Evolutionary conservation across 2,113 vertebrate genomes (phyloP), one percentile per base, ranked within the genome.

Genomic region (Illadopsis cleaveri): DNA sequence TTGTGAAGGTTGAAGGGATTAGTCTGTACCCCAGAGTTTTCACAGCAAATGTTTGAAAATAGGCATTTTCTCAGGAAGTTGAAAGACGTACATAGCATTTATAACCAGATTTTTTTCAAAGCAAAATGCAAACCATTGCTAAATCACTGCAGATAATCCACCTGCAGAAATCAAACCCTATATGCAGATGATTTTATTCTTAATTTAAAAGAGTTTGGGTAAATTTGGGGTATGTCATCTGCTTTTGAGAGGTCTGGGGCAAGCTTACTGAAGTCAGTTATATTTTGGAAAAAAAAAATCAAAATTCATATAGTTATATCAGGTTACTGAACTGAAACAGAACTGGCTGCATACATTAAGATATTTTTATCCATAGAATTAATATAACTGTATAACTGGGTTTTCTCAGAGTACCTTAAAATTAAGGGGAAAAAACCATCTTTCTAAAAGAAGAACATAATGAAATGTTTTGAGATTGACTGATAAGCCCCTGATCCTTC

Each of bases 301-400:
- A 54, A 70, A 82, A 95, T 82, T 69, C 27, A 38, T 50, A 28
- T 0, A 87, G 61, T 76, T 31, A 45, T 28, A 72, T 18, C 24
- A 94, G 37, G 25, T 82, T 91, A 87, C 50, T 91, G 87, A 95
- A 90, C 81, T 87, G 94, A 91, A 93, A 90, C 45, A 61, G 84
- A 93, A 85, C 23, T 85, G 73, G 47, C 70, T 94, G 64, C 38
- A 66, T 40, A 58, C 5, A 70, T 82, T 27, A 56, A 82, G 27
- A 20, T 86, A 85, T 66, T 88, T 90, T 82, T 80, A 72, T 25
- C 61, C 17, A 47, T 4, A 45, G 40, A 64, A 61, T 53, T 65
- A 83, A 42, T 80, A 13, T 20, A 82, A 79, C 12, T 47, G 45
- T 81, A 30, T 21, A 82, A 90, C 18, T 72, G 37, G 4, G 24